Base-by-base conservation (phyloP, 2,113 vertebrate species). In the Tragulus kanchil region DNA sequence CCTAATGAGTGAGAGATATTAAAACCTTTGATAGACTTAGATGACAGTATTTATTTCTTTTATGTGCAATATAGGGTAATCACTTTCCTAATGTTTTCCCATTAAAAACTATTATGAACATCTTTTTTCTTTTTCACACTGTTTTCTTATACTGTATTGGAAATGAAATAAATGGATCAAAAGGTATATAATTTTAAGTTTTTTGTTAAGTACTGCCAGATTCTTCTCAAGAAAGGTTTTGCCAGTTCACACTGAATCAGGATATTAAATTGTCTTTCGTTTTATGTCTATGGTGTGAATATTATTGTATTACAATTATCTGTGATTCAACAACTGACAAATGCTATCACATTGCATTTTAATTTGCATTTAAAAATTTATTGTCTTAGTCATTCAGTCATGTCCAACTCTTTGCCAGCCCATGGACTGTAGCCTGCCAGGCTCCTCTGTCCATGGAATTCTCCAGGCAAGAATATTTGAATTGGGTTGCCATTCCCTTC, bases 131-230 rank as follows among this genome's bases (percentile, higher is more conserved):
- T 84, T 79, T 95, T 93, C 78, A 83, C 28, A 58, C 78, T 36
- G 67, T 84, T 91, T 85, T 94, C 77, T 96, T 73, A 42, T 19
- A 67, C 73, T 79, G 36, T 95, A 64, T 94, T 93, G 94, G 85
- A 92, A 94, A 94, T 64, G 10, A 59, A 93, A 61, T 79, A 65
- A 97, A 90, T 92, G 64, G 3, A n/a, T 82, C 36, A 90, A 88
- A 85, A 25, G 5, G 6, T 77, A 21, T 75, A 9, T 54, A 52
- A 87, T 94, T 92, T 88, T 86, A 28, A 42, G 15, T 82, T 86
- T 79, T 87, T 59, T 61, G 3, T 71, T 59, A 96, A 85, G 13
- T 84, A 8, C 28, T 73, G 61, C 75, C 45, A 59, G 85, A 85
- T 50, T 54, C 12, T 93, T 58, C 50, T 85, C 10, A 71, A 45